These are phyloP conservation scores for Bradypus variegatus DNA, from an alignment of 2,797 vertebrate species.

Conservation along the genomic window DNA sequence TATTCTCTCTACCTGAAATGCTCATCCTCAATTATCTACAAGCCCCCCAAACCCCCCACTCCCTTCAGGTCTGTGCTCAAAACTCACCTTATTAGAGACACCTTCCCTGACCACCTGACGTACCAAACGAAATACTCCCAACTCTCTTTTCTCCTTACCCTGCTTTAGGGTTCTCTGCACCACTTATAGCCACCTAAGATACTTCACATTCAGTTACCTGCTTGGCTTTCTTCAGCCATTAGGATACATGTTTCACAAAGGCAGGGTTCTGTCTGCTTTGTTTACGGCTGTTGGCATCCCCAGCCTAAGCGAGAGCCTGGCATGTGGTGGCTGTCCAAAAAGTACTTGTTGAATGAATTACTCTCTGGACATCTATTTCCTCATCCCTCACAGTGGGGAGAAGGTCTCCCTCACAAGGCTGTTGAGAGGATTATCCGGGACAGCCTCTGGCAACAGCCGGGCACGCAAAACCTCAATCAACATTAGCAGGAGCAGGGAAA, in stretches of 20 bases:
- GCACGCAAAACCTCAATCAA: neutral
- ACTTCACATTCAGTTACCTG: neutral
- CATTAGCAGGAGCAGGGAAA: neutral
- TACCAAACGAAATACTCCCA: neutral
- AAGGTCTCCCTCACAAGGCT: neutral
- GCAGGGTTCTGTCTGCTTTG: neutral
- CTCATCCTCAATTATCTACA: neutral
- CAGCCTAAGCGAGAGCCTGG: neutral
- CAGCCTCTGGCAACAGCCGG: neutral
- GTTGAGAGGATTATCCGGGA: neutral
- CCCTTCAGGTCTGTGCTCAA: neutral
- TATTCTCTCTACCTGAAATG: neutral
- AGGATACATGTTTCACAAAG: neutral
- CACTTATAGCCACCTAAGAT: neutral
- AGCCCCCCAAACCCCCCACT: neutral
- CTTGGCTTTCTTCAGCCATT: neutral
- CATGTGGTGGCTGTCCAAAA: neutral
- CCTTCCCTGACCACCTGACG: neutral
- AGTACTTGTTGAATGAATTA: neutral
- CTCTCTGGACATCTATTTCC: neutral
- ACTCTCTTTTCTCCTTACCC: neutral
- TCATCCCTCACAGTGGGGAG: neutral
- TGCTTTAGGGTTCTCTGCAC: neutral
- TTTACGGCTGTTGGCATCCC: neutral
- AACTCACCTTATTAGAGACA: neutral